Evolutionary conservation across 2,888 invertebrate genomes (phyloP), one percentile per base, ranked within the genome.

Genomic region (Hemistola chrysoprasaria): DNA sequence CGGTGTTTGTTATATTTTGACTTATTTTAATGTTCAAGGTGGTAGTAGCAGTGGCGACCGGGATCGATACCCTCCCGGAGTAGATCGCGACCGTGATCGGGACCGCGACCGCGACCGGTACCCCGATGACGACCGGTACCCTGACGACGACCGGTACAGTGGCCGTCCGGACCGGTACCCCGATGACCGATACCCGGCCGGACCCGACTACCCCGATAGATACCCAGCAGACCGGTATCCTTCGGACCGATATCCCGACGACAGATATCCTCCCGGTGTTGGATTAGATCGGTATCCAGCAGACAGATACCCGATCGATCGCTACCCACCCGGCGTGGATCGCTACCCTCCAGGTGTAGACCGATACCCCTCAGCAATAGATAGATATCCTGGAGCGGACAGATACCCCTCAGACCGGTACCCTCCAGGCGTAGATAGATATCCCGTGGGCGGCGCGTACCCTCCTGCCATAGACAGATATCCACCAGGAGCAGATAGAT

Each of bases 141-240:
- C 90, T 11, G 73, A 82, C 53, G 87, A 87, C 55, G 89, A 89
- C 62, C 82, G 85, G 49, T 89, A 86, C 48, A 53, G 53, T 59
- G 75, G 80, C 52, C 70, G 79, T 38, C 78, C 85, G 26, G 91
- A 92, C 65, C 85, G 90, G 56, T 90, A 86, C 77, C 69, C 66
- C 53, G 90, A 89, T 41, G 91, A 90, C 71, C 84, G 91, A 28
- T 92, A 91, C 60, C 91, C 92, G 38, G 88, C 81, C 22, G 84
- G 90, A 1, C 78, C 87, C 8, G 90, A 90, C 65, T 87, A 86
- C 56, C 79, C 80, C 52, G 80, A 80, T 47, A 60, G 72, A 62
- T 76, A 82, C 65, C 75, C 78, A 6, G 57, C 71, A 27, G 66
- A 75, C 45, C 66, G 74, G 25, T 76, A 74, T 55, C 71, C 72